Percentiles rank a stretch among this genome's conserved stretches.
phyloP scores from a whole-genome alignment of 2,797 vertebrate species.

The Chelon auratus region DNA sequence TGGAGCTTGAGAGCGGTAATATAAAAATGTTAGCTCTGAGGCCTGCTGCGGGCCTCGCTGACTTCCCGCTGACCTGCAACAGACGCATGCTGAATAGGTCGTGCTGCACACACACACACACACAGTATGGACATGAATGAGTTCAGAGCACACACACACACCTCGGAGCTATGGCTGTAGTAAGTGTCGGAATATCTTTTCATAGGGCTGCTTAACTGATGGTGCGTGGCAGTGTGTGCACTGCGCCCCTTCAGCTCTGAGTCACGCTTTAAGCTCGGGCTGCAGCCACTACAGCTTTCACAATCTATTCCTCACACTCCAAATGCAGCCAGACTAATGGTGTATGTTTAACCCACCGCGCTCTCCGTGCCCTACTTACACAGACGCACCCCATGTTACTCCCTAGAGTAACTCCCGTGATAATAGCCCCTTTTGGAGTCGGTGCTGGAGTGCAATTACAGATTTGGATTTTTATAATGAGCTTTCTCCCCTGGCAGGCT shows the following conservation, averaged over 20 bases:
- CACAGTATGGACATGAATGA: conserved; percentile 12
- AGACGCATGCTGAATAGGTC: conserved; percentile 37
- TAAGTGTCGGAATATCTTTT: conserved; percentile 9
- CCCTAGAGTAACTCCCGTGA: conserved; percentile 50
- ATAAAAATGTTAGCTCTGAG: conserved; percentile 24
- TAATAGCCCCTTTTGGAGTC: conserved; percentile 52
- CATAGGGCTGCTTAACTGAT: background rate
- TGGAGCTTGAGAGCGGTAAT: conserved; percentile 28
- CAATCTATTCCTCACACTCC: conserved; percentile 33
- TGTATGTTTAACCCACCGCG: conserved; percentile 46
- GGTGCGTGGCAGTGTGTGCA: conserved; percentile 7
- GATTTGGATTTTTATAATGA: conserved; percentile 62
- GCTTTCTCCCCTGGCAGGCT: conserved; percentile 56
- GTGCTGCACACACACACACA: conserved; percentile 14
- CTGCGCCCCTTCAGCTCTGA: conserved; percentile 37
- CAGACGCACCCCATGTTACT: conserved; percentile 37
- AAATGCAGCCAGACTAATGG: conserved; percentile 34
- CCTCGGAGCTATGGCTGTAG: conserved; percentile 14
- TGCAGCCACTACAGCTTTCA: conserved; percentile 33
- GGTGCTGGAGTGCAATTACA: conserved; percentile 61
- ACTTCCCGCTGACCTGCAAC: conserved; percentile 38
- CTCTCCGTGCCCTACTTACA: conserved; percentile 56
- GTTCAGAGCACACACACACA: conserved; percentile 19
- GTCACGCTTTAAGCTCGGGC: conserved; percentile 32
- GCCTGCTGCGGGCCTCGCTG: conserved; percentile 21